Conservation (phyloP, 2,113 vertebrate species). For the Leucosticte australis region DNA sequence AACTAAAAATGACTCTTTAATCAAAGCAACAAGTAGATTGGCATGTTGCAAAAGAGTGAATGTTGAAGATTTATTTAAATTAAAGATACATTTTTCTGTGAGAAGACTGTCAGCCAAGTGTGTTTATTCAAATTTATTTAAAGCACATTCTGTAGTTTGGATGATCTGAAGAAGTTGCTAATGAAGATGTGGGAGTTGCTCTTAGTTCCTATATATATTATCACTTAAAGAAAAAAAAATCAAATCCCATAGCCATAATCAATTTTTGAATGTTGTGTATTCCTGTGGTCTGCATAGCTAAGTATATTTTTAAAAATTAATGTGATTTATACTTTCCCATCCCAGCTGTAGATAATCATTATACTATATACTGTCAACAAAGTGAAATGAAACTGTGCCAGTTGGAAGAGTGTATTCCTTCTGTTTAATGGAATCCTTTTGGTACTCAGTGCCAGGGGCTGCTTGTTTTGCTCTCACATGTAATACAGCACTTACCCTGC, state of each 20-base stretch:
- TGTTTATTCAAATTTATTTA: not conserved
- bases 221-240: not conserved
- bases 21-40: not conserved
- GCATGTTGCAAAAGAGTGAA: not conserved
- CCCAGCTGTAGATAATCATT: constrained; percentile 54
- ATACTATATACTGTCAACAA: constrained; percentile 48
- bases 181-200: not conserved
- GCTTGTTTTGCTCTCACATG: constrained; percentile 38
- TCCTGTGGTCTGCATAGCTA: constrained; percentile 8
- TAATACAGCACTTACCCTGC: constrained; percentile 19
- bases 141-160: not conserved
- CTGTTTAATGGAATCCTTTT: constrained; percentile 63
- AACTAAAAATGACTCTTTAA: not conserved
- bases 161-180: constrained; percentile 5
- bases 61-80: not conserved
- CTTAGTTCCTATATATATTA: constrained; percentile 2
- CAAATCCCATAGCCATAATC: not conserved
- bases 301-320: constrained; percentile 37
- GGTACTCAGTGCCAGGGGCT: constrained; percentile 10
- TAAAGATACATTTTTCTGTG: not conserved
- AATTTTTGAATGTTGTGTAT: not conserved
- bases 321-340: constrained; percentile 24
- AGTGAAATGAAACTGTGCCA: constrained; percentile 17
- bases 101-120: not conserved
- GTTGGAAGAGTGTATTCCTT: constrained; percentile 56